These are phyloP conservation scores for Glareola pratincola DNA, from an alignment of 2,113 vertebrate genomes.

Conservation along the genomic window DNA sequence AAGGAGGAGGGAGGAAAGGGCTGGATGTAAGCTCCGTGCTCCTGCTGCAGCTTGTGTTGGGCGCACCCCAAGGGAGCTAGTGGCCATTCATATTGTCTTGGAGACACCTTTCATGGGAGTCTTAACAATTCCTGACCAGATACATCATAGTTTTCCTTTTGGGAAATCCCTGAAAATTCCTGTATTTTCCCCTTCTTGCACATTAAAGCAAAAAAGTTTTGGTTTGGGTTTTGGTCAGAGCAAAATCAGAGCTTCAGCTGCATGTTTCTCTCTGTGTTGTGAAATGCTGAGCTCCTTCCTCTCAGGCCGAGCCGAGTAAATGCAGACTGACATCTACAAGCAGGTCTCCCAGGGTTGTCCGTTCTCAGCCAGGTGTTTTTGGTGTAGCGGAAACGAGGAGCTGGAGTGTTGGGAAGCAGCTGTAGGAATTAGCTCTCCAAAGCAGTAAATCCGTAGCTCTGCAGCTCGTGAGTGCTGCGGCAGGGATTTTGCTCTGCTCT, in stretches of 20 bases:
- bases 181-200: not conserved
- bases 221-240: not conserved
- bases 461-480: not conserved
- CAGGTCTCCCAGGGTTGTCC: not conserved
- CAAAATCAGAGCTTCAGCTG: not conserved
- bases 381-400: not conserved
- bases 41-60: not conserved
- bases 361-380: not conserved
- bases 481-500: not conserved
- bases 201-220: not conserved
- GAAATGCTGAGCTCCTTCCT: not conserved
- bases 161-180: too few relatives aligned
- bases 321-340: not conserved
- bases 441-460: conserved; percentile 10
- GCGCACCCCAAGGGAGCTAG: not conserved
- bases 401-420: conserved; percentile 14
- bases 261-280: not conserved
- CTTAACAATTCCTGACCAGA: not conserved
- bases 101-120: not conserved
- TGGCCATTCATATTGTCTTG: not conserved
- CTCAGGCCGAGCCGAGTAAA: not conserved
- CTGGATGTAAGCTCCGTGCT: rapidly evolving
- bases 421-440: not conserved
- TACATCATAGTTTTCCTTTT: too few relatives aligned
- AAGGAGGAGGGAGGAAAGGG: not conserved